phyloP scores from a whole-genome alignment of 1,140 invertebrate genomes.

The Drosophila setifemur region DNA sequence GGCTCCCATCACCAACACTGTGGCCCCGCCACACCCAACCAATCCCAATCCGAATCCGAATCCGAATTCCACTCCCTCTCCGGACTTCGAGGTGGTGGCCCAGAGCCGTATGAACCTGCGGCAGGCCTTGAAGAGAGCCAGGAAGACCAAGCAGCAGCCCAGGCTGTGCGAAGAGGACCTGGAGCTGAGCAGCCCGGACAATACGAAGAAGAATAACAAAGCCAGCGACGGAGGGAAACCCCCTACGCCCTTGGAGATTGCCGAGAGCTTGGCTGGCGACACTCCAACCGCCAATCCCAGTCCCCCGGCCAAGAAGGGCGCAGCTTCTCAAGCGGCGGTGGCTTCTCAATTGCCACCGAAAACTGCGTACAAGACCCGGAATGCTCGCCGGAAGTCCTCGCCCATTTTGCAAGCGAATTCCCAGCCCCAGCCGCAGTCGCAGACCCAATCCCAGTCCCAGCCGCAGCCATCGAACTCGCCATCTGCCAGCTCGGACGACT shows the following conservation, averaged over 20 bases:
- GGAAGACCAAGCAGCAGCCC: constrained; percentile 71
- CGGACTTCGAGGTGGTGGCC: constrained; percentile 32
- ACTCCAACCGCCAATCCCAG: neutral
- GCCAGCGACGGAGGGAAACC: neutral
- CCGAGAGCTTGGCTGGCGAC: no score
- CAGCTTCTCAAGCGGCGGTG: no score
- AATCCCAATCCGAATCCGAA: neutral
- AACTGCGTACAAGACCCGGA: constrained; percentile 1
- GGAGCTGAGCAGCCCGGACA: constrained; percentile 44
- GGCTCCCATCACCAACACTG: constrained; percentile 40
- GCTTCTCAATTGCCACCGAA: neutral
- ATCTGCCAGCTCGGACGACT: constrained; percentile 54
- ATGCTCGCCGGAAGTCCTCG: constrained; percentile 6
- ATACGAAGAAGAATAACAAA: constrained; percentile 11
- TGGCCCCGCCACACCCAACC: neutral
- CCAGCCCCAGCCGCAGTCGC: neutral
- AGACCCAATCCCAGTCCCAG: neutral
- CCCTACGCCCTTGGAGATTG: neutral
- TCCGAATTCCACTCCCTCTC: neutral
- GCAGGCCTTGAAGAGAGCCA: constrained; percentile 67
- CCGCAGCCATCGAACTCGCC: neutral
- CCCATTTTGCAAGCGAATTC: neutral
- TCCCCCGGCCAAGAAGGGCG: neutral
- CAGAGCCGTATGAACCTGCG: constrained; percentile 70
- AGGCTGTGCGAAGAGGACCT: constrained; percentile 51